Evolutionary conservation across 2,888 invertebrate genomes (phyloP).

Genomic region (Glyphotaelius pellucidus): DNA sequence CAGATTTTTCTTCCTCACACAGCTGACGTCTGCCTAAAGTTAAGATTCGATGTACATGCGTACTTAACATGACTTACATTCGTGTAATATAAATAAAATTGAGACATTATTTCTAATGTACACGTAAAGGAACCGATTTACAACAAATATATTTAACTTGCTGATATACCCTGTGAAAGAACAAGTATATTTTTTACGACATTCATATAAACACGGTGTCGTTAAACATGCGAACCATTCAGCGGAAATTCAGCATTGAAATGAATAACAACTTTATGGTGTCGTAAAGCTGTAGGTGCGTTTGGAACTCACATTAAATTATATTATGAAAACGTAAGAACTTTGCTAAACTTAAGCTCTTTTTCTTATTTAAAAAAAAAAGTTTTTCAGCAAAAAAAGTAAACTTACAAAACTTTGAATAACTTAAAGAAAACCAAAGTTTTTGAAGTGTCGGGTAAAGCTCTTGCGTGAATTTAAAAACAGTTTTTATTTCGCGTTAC

Average conservation of each 20-base stretch:
- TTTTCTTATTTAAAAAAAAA: not conserved
- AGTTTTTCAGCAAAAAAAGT: not conserved
- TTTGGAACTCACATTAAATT: conserved; percentile 24
- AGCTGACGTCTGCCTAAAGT: no score
- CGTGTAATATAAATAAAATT: not conserved
- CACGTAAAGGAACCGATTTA: not conserved
- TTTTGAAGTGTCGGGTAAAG: not conserved
- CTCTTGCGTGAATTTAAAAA: not conserved
- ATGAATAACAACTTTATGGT: conserved; percentile 26
- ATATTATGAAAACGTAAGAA: conserved; percentile 29
- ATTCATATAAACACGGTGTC: not conserved
- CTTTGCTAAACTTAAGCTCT: not conserved
- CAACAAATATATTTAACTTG: not conserved
- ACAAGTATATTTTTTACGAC: conserved; percentile 12
- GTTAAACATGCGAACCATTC: conserved; percentile 20
- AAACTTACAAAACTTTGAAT: not conserved
- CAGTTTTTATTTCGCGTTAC: not conserved
- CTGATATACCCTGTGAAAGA: not conserved
- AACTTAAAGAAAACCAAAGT: not conserved
- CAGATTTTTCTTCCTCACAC: no score
- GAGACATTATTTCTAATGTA: not conserved
- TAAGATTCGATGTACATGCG: not conserved
- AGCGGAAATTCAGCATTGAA: conserved; percentile 30
- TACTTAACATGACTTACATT: not conserved
- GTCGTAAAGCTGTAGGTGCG: conserved; percentile 33